phyloP scores from a whole-genome alignment of 1,140 invertebrate genomes.

The Pseudobourletiella spinata region DNA sequence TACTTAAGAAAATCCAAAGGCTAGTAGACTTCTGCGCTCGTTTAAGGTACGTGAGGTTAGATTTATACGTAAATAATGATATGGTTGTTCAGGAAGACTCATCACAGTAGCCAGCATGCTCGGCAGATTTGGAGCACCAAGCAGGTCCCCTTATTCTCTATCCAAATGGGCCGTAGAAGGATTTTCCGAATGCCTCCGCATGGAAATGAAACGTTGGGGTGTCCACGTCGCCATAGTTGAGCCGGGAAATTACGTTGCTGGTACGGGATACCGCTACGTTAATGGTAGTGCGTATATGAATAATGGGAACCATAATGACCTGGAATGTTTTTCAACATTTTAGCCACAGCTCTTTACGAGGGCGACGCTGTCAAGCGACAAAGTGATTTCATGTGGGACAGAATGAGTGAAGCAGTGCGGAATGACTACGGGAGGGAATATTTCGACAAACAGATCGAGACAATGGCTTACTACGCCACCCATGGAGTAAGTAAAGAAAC shows the following conservation, averaged over 20 bases:
- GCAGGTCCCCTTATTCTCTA: slow-evolving; percentile 68
- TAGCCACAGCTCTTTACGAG: slow-evolving; percentile 35
- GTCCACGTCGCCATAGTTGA: slow-evolving; percentile 69
- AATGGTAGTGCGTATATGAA: no score
- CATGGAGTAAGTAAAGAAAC: slow-evolving; percentile 21
- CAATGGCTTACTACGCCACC: slow-evolving; percentile 28
- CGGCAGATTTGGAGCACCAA: slow-evolving; percentile 64
- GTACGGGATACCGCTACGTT: no score
- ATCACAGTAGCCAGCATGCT: slow-evolving; percentile 46
- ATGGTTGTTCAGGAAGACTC: slow-evolving; percentile 42
- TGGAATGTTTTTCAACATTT: neutral
- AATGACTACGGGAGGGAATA: slow-evolving; percentile 68
- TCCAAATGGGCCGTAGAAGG: slow-evolving; percentile 66
- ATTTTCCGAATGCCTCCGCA: slow-evolving; percentile 65
- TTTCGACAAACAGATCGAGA: slow-evolving; percentile 48
- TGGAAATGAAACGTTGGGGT: slow-evolving; percentile 64
- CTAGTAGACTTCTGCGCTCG: no score
- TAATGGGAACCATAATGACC: no score
- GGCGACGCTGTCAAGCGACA: slow-evolving; percentile 61
- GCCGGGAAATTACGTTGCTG: slow-evolving; percentile 67
- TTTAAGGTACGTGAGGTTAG: no score
- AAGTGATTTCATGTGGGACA: slow-evolving; percentile 65
- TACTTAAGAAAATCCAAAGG: slow-evolving; percentile 63
- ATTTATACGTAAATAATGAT: no score
- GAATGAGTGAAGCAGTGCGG: slow-evolving; percentile 61